Evolutionary conservation across 1,140 invertebrate species (phyloP), one percentile per base, ranked within the genome.

Genomic region (Sminthurides bifidus): DNA sequence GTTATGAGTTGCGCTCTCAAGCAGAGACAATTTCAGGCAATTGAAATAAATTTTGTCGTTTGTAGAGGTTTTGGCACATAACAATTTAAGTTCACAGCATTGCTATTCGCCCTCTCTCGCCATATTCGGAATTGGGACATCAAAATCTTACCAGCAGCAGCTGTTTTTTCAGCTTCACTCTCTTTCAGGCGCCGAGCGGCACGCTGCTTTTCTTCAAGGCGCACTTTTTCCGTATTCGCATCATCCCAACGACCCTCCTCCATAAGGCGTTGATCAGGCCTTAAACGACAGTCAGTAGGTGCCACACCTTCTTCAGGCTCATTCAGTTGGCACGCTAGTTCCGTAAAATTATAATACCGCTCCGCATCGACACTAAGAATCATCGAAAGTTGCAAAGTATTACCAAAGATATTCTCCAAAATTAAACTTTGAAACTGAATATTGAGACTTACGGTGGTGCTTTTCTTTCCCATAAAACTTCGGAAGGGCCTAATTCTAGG

Each of bases 261-360:
- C 94, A 99, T 98, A 40, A 96, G 77, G 43, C 92, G 79, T 74
- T 98, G 93, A 79, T 98, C 94, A 40, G 94, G 93, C 56, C 94
- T 78, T 21, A 79, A 71, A n/a, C 95, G 79, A 17, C 85, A 86
- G 76, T 99, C 96, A 0, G 95, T 98, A 15, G 94, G 93, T 27
- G 93, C 92, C 26, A 98, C 81, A 35, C 81, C 84, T 4, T 86
- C 81, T 74, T 98, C 94, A 10, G 77, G 75, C 72, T 98, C 95
- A 71, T 99, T 99, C 45, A 99, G 73, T 74, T 98, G 91, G 69
- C 91, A 86, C 17, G 95, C 92, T 64, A 98, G 76, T 70, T 85
- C 72, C 8, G 92, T 97, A 71, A 98, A 98, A 70, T 88, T 84
- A 73, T 98, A 98, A 74, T 83, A 93, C 70, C 79, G 79, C 40